Evolutionary conservation across 1,140 invertebrate species (phyloP), one percentile per base, ranked within the genome.

Genomic region (Drosophila sechellia): DNA sequence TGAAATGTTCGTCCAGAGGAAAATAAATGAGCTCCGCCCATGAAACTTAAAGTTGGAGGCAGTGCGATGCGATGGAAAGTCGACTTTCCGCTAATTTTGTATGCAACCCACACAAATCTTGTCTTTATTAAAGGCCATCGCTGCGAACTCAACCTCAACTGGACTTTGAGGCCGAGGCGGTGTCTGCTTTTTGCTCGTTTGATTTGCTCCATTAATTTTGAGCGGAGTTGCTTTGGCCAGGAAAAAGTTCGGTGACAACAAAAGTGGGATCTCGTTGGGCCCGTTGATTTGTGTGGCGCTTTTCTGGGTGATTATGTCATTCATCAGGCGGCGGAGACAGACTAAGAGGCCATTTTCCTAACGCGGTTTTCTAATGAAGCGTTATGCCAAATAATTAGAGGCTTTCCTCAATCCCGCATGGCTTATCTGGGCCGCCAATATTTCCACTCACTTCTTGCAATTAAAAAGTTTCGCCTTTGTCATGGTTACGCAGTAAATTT

Each of bases 291-390:
- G 79, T 86, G 66, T 79, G 79, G 50, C 64, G 79, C 79, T 86
- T 86, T 86, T 87, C 83, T 87, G 84, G 83, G 57, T 86, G 83
- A 86, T 86, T 86, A 86, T 81, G 79, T 89, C 84, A 89, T 86
- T 70, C 84, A 79, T 86, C 84, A 86, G 75, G 25, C 64, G 71
- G 49, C 70, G 20, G 22, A 35, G 27, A n/a, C n/a, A 13, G 48
- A n/a, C 59, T 63, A 74, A 43, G 52, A 43, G 22, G 15, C 45
- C 17, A 50, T 46, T 61, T 55, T 57, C 45, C 11, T 54, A 13
- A 37, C 35, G 55, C 42, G 70, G 39, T 42, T 35, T 79, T 65
- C 64, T 81, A 87, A 86, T 86, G 79, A 79, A 76, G 65, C 83
- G 61, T 79, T 78, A 40, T 83, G 66, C 75, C 45, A 63, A 83